Conservation (phyloP, 2,888 invertebrate species). For the Lycaena phlaeas region DNA sequence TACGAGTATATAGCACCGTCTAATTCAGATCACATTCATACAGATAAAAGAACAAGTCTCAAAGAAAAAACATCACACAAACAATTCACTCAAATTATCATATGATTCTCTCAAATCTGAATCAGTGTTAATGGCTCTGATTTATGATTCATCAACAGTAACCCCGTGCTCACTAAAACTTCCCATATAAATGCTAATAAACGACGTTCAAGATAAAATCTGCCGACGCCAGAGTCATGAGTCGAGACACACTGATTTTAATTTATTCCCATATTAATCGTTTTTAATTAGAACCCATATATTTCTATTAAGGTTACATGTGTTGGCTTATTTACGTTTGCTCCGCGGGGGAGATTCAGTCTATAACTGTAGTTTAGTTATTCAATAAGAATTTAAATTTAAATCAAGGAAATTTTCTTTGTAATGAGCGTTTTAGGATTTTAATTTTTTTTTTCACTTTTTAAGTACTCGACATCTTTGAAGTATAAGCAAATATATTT, state of each 20-base stretch:
- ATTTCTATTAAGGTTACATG: conserved; percentile 7
- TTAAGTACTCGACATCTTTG: no score
- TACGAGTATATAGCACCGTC: no score
- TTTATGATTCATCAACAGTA: conserved; percentile 38
- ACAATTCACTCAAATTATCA: conserved; percentile 14
- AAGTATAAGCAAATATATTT: no score
- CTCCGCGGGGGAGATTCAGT: background rate
- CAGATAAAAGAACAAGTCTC: no score
- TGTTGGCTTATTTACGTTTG: background rate
- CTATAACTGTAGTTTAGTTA: background rate
- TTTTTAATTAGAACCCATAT: conserved; percentile 6
- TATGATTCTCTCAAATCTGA: conserved; percentile 21
- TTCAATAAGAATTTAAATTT: no score
- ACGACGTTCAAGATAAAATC: background rate
- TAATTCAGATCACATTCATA: no score
- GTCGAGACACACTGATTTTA: background rate
- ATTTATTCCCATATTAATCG: conserved; percentile 1
- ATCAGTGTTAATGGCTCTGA: conserved; percentile 27
- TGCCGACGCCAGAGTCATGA: conserved; percentile 1
- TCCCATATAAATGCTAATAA: background rate
- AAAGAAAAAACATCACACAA: background rate
- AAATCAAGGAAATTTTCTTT: no score
- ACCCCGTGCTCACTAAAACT: conserved; percentile 32
- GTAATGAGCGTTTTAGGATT: no score
- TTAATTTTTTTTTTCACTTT: no score